A percentile compares a stretch with the other conserved stretches of the same genome.
phyloP scores from a whole-genome alignment of 2,888 invertebrate genomes.

The Sipha maydis region DNA sequence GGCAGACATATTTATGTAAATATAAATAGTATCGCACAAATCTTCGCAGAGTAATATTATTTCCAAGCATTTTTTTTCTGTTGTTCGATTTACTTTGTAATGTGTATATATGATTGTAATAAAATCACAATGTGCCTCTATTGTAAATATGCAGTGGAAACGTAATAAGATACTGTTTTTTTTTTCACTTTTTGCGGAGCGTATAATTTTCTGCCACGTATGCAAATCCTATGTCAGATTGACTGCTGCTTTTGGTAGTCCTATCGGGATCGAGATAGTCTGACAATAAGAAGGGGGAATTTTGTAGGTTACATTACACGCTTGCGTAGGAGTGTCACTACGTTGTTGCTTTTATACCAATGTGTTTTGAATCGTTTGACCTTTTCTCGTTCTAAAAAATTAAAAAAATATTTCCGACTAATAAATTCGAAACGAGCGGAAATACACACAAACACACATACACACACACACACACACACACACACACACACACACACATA shows the following conservation, averaged over 20 bases:
- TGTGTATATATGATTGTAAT: background rate
- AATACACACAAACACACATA: background rate
- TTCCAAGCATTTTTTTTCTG: background rate
- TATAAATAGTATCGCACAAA: background rate
- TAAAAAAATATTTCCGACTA: background rate
- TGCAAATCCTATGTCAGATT: background rate
- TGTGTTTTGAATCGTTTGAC: slow-evolving; percentile 17
- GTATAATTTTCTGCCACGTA: background rate
- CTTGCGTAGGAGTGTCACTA: background rate
- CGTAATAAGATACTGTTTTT: background rate
- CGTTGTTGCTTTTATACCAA: background rate
- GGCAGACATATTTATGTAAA: background rate
- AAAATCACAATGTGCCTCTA: background rate
- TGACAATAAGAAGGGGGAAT: background rate
- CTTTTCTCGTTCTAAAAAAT: slow-evolving; percentile 25
- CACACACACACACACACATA: background rate
- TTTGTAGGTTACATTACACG: background rate
- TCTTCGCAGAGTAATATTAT: background rate
- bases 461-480: slow-evolving; percentile 18
- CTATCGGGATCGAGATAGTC: background rate
- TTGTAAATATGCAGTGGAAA: background rate
- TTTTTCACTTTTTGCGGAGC: background rate
- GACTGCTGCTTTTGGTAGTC: background rate
- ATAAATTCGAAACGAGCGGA: slow-evolving; percentile 8
- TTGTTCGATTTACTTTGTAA: background rate